Conservation (phyloP, 2,797 vertebrate species). For the Lycodopsis pacificus region DNA sequence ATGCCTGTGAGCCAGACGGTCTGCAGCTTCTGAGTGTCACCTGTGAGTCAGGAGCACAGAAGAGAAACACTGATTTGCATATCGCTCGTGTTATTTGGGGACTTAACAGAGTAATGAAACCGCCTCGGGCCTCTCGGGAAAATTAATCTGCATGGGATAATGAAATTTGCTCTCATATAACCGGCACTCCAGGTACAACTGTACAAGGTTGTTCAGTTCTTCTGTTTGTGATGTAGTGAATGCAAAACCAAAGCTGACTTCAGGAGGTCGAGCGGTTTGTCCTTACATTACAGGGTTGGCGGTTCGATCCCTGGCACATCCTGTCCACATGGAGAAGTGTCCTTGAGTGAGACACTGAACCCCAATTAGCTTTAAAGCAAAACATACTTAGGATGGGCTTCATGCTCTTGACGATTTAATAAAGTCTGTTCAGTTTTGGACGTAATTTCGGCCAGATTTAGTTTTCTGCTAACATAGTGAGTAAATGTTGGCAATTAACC, state of each 20-base stretch:
- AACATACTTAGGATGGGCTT: no score
- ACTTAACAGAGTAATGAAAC: slow-evolving; percentile 21
- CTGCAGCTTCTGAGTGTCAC: slow-evolving; percentile 97
- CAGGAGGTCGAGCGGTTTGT: no score
- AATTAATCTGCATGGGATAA: slow-evolving; percentile 11
- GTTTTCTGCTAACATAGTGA: not conserved
- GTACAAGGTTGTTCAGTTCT: not conserved
- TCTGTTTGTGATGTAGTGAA: not conserved
- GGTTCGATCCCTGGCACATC: no score
- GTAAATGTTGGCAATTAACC: not conserved
- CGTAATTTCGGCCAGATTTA: rapidly evolving
- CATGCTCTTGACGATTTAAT: no score
- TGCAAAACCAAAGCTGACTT: not conserved
- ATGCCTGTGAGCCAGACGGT: slow-evolving; percentile 98
- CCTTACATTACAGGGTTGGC: no score
- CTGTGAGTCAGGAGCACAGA: slow-evolving; percentile 71
- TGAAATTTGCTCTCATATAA: slow-evolving; percentile 15
- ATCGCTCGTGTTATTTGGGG: not conserved
- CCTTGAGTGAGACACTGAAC: no score
- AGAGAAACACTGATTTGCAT: slow-evolving; percentile 16
- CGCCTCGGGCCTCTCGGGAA: slow-evolving; percentile 1
- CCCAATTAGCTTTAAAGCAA: no score
- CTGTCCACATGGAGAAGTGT: no score
- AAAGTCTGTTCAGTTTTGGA: not conserved
- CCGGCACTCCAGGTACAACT: not conserved